Percentiles rank a stretch among this genome's conserved stretches.
Conservation (phyloP, 2,113 vertebrate species). For the Entosphenus tridentatus region DNA sequence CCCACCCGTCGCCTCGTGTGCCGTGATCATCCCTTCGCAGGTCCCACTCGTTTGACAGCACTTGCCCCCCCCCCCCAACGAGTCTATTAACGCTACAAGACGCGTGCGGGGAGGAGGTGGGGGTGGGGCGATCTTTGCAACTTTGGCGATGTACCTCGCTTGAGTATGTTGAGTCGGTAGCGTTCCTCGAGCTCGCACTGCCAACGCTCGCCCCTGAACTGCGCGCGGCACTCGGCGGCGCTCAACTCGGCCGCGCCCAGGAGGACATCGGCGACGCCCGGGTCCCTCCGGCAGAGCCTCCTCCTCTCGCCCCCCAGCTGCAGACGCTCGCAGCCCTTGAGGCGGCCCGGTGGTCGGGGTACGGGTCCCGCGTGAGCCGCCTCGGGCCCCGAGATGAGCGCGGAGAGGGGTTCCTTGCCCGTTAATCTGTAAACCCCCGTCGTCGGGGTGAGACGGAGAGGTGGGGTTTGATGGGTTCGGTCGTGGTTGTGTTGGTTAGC, state of each 20-base stretch:
- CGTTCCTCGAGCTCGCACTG: slow-evolving; percentile 87
- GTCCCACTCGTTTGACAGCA: too few relatives aligned
- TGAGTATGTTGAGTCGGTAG: slow-evolving; percentile 53
- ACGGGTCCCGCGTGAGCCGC: slow-evolving; percentile 16
- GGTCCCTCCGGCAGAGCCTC: slow-evolving; percentile 64
- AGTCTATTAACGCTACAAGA: too few relatives aligned
- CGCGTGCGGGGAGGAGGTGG: too few relatives aligned
- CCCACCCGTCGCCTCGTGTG: too few relatives aligned
- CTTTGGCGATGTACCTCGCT: slow-evolving; percentile 40
- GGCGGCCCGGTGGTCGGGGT: slow-evolving; percentile 36
- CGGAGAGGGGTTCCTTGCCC: slow-evolving; percentile 55
- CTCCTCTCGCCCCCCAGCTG: slow-evolving; percentile 58
- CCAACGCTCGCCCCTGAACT: slow-evolving; percentile 85
- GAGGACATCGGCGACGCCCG: slow-evolving; percentile 67
- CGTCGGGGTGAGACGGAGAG: too few relatives aligned
- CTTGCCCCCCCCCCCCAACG: too few relatives aligned
- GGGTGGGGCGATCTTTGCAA: too few relatives aligned
- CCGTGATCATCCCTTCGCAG: too few relatives aligned
- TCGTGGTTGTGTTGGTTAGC: too few relatives aligned
- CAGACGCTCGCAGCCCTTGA: slow-evolving; percentile 85
- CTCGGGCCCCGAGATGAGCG: slow-evolving; percentile 33
- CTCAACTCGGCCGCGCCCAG: slow-evolving; percentile 64
- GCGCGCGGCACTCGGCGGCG: slow-evolving; percentile 67
- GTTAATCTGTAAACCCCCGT: slow-evolving; percentile 35
- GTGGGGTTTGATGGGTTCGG: too few relatives aligned